These are phyloP conservation scores for Spisula subtruncata DNA, from an alignment of 2,888 invertebrate species.

Conservation along the genomic window DNA sequence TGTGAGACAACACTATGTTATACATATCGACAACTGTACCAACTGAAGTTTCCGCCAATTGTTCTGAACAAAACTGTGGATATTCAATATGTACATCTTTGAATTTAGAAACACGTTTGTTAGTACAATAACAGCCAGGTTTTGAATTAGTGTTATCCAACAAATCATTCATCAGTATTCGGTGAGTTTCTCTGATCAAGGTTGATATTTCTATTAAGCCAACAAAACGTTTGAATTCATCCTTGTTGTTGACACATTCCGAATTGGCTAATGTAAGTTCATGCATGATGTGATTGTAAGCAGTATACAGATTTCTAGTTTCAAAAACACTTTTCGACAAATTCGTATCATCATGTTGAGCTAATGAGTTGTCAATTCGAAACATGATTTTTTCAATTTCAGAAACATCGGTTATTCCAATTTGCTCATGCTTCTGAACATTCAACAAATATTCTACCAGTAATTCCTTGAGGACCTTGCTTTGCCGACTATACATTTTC, in stretches of 20 bases:
- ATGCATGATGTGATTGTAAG: constrained; percentile 26
- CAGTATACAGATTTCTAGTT: constrained; percentile 43
- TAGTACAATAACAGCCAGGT: constrained; percentile 35
- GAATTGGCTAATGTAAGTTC: background rate
- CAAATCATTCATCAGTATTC: constrained; percentile 37
- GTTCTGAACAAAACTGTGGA: constrained; percentile 9
- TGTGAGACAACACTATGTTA: constrained; percentile 5
- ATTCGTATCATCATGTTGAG: background rate
- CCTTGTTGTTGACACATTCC: background rate
- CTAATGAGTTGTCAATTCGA: background rate
- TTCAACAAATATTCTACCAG: constrained; percentile 30
- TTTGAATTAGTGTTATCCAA: background rate
- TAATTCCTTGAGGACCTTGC: background rate
- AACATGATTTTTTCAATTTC: constrained; percentile 17
- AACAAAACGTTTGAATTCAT: background rate
- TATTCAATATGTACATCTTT: background rate
- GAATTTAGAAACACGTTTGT: constrained; percentile 6
- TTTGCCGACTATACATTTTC: background rate
- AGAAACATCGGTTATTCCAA: constrained; percentile 25
- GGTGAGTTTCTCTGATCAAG: constrained; percentile 30
- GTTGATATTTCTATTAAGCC: constrained; percentile 33
- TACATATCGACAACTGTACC: constrained; percentile 23
- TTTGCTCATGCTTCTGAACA: constrained; percentile 35
- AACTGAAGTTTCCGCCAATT: background rate
- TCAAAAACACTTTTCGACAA: constrained; percentile 26